These are phyloP conservation scores for Tenualosa thibaudeaui DNA, from an alignment of 2,797 vertebrate genomes.

Conservation along the genomic window DNA sequence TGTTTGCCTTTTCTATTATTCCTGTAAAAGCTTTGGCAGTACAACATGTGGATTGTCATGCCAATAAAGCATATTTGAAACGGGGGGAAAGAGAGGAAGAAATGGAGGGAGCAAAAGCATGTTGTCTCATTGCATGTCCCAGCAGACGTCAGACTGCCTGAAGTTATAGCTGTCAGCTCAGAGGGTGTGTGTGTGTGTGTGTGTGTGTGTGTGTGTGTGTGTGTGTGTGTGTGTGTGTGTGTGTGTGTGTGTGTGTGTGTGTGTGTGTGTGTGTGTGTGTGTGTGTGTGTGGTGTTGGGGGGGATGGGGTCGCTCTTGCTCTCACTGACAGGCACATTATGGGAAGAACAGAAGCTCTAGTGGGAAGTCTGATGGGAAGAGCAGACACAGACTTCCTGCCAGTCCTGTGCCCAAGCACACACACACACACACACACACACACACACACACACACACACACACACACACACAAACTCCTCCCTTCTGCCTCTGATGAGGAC, in stretches of 20 bases:
- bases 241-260: constrained; percentile 22
- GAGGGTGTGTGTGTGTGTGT: background rate
- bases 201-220: constrained; percentile 5
- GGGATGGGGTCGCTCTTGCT: background rate
- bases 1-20: too few relatives aligned
- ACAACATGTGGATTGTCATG: too few relatives aligned
- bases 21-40: too few relatives aligned
- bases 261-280: constrained; percentile 17
- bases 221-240: background rate
- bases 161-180: background rate
- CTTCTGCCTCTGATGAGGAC: too few relatives aligned
- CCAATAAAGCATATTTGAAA: too few relatives aligned
- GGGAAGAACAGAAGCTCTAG: constrained; percentile 4
- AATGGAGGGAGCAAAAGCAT: constrained; percentile 1
- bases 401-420: constrained; percentile 68
- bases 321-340: background rate
- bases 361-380: constrained; percentile 24
- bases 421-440: constrained; percentile 76
- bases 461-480: constrained; percentile 63
- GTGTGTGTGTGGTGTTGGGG: background rate
- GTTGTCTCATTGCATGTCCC: background rate
- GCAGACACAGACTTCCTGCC: constrained; percentile 60
- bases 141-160: background rate
- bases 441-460: constrained; percentile 70
- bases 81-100: background rate